A percentile compares a stretch with the other conserved stretches of the same genome.
Evolutionary conservation across 2,113 vertebrate species (phyloP).

Genomic region (Peromyscus leucopus): DNA sequence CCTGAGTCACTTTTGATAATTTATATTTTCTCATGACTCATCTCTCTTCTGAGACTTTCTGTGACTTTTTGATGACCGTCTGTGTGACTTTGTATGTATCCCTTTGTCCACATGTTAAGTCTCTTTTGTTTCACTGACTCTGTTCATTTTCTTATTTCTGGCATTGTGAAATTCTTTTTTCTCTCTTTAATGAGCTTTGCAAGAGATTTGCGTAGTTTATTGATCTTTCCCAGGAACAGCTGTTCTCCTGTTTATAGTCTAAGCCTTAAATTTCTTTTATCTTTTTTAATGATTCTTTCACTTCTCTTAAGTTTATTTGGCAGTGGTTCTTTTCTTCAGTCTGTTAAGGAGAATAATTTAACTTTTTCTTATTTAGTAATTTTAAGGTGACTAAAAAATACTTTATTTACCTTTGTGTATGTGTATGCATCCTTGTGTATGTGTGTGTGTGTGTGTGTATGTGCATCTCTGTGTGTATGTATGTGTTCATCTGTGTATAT

Average conservation of each 20-base stretch:
- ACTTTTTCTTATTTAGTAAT: constrained; percentile 52
- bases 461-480: too few relatives aligned
- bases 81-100: constrained; percentile 23
- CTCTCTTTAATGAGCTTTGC: constrained; percentile 68
- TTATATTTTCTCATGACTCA: constrained; percentile 53
- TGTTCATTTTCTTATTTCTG: constrained; percentile 60
- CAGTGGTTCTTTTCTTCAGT: background rate
- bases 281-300: constrained; percentile 70
- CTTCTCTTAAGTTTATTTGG: constrained; percentile 60
- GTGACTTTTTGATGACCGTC: constrained; percentile 15
- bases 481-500: background rate
- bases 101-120: background rate
- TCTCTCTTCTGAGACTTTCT: background rate
- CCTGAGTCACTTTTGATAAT: constrained; percentile 56
- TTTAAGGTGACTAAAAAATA: background rate
- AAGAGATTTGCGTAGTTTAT: constrained; percentile 67
- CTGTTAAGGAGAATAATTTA: constrained; percentile 52
- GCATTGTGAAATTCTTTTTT: constrained; percentile 65
- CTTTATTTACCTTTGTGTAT: background rate
- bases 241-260: constrained; percentile 71
- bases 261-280: constrained; percentile 77
- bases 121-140: constrained; percentile 51
- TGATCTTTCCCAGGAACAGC: constrained; percentile 74
- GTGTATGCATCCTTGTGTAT: background rate
- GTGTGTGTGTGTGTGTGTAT: too few relatives aligned